Base-by-base conservation (phyloP, 2,113 vertebrate genomes). In the Rhinoderma darwinii region DNA sequence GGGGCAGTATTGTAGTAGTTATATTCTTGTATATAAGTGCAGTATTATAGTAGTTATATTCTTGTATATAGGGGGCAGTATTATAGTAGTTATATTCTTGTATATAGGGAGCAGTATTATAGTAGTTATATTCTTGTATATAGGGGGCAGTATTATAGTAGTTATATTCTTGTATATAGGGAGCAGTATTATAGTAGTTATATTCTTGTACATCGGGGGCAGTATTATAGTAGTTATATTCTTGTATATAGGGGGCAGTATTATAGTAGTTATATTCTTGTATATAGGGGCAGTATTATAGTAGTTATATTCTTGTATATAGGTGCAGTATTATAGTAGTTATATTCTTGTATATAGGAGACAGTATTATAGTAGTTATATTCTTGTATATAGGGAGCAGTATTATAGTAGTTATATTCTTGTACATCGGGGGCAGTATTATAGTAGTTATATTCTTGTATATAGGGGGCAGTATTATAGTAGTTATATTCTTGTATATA, bases 301-400 rank as follows among this genome's bases (percentile, higher is more conserved):
- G n/a, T 63, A 63, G 59, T 63, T 63, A 63, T 63, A 63, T 27
- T 63, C 59, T 63, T 63, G n/a, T 63, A 63, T 11, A 63, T 63
- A 63, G 25, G 59, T 3, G 59, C n/a, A 63, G n/a, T 63, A 30
- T 63, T 63, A 63, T 63, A 63, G 59, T 63, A 63, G 59, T 63
- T 63, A 63, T 63, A 63, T 63, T 63, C 59, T 63, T 63, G n/a
- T 63, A 63, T 11, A 63, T 63, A 63, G 59, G 59, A 30, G 59
- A n/a, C 59, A 63, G 59, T 63, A 63, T 63, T 63, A 63, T 59
- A 59, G 59, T 63, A 63, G 59, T 63, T 63, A 63, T 63, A 63
- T 63, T 63, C 59, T 63, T 63, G 59, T 63, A 63, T n/a, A 63
- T 30, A 63, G 59, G 51, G 56, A 6, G 25, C 56, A 59, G 8